These are phyloP conservation scores for Panurus biarmicus DNA, from an alignment of 2,113 vertebrate genomes.

Conservation along the genomic window DNA sequence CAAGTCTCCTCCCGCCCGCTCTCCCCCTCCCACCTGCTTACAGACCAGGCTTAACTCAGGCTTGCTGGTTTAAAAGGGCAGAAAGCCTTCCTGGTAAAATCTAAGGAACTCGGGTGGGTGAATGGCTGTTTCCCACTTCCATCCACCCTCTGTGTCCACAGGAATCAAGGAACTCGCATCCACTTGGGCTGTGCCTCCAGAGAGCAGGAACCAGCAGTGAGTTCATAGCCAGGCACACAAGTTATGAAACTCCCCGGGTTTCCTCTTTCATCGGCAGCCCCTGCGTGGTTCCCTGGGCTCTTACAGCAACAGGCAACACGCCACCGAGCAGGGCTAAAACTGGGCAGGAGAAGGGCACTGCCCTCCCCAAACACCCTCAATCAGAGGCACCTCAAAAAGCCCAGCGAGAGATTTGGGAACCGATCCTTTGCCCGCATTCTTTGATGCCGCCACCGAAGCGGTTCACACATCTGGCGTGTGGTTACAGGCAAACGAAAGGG, in stretches of 20 bases:
- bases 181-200: neutral
- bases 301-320: neutral
- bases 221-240: neutral
- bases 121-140: neutral
- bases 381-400: neutral
- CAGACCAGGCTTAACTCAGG: neutral
- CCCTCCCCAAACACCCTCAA: neutral
- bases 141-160: neutral
- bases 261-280: constrained; percentile 3
- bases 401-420: neutral
- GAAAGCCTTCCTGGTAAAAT: neutral
- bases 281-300: neutral
- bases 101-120: neutral
- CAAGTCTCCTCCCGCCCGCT: neutral
- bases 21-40: neutral
- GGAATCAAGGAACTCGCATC: neutral
- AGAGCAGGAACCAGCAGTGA: neutral
- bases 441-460: neutral
- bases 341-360: neutral
- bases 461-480: neutral
- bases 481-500: neutral
- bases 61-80: neutral
- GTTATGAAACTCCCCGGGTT: constrained; percentile 33
- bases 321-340: neutral
- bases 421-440: neutral